Base-by-base conservation (phyloP, 1,140 invertebrate genomes). In the Sitophilus oryzae region DNA sequence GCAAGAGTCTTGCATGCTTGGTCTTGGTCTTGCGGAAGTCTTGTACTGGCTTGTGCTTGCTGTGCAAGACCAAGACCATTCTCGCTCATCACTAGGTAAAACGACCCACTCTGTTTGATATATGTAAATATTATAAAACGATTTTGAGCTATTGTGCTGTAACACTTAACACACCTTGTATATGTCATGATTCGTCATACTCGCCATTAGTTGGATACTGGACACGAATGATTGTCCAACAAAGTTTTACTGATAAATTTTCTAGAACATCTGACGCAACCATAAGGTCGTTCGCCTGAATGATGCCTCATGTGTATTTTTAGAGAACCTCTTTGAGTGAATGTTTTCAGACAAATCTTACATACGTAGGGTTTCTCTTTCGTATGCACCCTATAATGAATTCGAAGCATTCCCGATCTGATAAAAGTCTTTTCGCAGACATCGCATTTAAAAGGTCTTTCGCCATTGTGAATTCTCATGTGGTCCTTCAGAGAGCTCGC, bases 311-410 rank as follows among this genome's bases (percentile, higher is more conserved):
- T 65, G 36, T 74, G 73, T 38, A 59, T 55, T 23, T 45, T 60
- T 44, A 66, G 55, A 9, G 55, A 57, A 35, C 45, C 37, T 23
- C 52, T 41, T 38, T 60, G 59, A 9, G 59, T 41, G 63, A 81
- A 82, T 0, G 77, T 77, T 62, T 85, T 80, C 5, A 75, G 70
- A 67, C 86, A 89, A 42, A 77, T 75, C 40, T 74, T 72, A 66
- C 85, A 88, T 60, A 77, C 77, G 67, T 85, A 88, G 0, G 86
- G 86, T 58, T 83, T 78, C 62, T 86, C 82, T 8, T 86, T 86
- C 25, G 83, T 86, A 72, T 88, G 85, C 63, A 83, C 75, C 63
- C 85, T 74, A 10, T n/a, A 16, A 23, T 46, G 44, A 19, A 46
- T 46, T 14, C 18, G 44, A 10, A 46, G 44, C 44, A 46, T 46